Evolutionary conservation across 2,888 invertebrate species (phyloP).

Genomic region (Dexiosoma caninum): DNA sequence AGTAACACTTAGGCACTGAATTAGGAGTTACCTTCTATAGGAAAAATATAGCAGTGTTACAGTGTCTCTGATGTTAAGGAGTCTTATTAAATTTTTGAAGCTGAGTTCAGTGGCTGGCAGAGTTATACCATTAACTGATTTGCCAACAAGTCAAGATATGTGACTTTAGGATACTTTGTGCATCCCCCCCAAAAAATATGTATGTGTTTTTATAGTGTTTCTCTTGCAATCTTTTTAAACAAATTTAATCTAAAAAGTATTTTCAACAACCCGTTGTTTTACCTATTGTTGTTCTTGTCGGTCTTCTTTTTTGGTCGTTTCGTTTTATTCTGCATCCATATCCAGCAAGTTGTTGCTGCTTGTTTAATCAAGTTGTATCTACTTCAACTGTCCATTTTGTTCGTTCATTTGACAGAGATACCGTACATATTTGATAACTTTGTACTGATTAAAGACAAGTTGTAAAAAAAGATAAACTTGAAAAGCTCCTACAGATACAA

Average conservation of each 20-base stretch:
- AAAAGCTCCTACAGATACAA: constrained; percentile 21
- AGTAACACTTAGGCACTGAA: too few species aligned
- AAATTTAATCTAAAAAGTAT: constrained; percentile 22
- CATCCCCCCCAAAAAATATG: too few species aligned
- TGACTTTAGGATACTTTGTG: too few species aligned
- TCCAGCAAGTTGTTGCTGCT: constrained; percentile 45
- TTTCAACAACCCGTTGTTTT: background rate
- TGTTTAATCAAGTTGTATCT: constrained; percentile 40
- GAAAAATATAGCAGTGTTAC: too few species aligned
- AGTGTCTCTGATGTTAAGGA: too few species aligned
- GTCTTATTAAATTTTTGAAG: too few species aligned
- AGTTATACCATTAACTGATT: too few species aligned
- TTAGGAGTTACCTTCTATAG: too few species aligned
- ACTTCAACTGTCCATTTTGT: constrained; percentile 66
- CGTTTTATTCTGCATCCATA: background rate
- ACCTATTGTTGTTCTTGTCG: too few species aligned
- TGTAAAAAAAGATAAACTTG: background rate
- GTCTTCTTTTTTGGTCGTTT: background rate
- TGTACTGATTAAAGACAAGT: constrained; percentile 72
- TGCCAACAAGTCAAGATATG: too few species aligned
- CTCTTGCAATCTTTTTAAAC: background rate
- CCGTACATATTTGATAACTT: constrained; percentile 74
- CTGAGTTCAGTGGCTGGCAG: too few species aligned
- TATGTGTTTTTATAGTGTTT: background rate
- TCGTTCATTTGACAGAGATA: constrained; percentile 68